Evolutionary conservation across 2,113 vertebrate genomes (phyloP).

Genomic region (Butastur rufipennis): DNA sequence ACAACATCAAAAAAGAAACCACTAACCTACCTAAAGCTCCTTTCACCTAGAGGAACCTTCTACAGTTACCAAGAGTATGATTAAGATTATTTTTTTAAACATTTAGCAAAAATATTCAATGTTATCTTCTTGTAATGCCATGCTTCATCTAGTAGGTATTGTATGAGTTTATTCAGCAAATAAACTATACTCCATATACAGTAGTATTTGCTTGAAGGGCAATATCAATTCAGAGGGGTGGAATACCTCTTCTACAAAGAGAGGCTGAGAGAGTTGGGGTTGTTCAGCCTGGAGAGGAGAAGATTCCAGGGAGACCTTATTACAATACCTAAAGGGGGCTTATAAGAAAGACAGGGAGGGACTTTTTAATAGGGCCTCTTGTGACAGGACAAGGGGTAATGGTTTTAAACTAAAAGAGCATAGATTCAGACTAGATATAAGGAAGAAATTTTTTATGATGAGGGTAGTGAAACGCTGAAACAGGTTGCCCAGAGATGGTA

Average conservation of each 20-base stretch:
- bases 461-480: neutral
- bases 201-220: neutral
- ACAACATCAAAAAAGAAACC: neutral
- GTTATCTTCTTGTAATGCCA: neutral
- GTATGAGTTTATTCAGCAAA: neutral
- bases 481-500: neutral
- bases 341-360: neutral
- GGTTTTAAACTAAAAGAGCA: neutral
- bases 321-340: neutral
- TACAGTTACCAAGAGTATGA: neutral
- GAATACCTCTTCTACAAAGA: neutral
- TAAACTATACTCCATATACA: neutral
- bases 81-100: neutral
- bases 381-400: rapidly evolving
- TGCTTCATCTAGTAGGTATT: neutral
- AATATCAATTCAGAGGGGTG: neutral
- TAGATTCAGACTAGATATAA: neutral
- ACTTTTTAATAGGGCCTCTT: neutral
- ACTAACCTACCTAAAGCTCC: neutral
- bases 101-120: neutral
- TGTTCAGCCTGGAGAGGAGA: neutral
- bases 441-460: neutral
- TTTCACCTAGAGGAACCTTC: neutral
- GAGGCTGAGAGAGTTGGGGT: neutral
- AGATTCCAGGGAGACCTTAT: rapidly evolving